Conservation (phyloP, 2,888 invertebrate species). For the Drosophila mulleri region DNA sequence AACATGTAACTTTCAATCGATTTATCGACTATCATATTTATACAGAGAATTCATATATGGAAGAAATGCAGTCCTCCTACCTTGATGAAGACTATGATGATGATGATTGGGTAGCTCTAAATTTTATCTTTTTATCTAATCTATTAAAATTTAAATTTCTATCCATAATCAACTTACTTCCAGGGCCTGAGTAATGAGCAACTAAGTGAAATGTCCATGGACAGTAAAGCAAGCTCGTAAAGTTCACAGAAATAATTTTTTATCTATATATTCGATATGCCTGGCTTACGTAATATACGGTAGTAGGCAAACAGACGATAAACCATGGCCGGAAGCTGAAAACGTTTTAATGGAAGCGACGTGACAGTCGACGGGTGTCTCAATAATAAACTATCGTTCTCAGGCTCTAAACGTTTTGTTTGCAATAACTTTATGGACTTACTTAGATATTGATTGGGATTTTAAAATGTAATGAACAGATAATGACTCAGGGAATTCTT, state of each 20-base stretch:
- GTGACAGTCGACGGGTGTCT: constrained; percentile 43
- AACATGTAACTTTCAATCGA: constrained; percentile 49
- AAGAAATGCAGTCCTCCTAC: not conserved
- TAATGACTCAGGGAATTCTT: no score
- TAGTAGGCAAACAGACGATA: constrained; percentile 14
- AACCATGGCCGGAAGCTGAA: constrained; percentile 47
- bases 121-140: not conserved
- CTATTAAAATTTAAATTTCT: not conserved
- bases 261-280: not conserved
- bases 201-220: not conserved
- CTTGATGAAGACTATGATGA: not conserved
- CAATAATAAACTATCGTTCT: constrained; percentile 3
- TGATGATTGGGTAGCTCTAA: constrained; percentile 27
- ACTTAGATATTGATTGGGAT: not conserved
- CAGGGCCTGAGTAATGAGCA: constrained; percentile 2
- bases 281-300: constrained; percentile 33
- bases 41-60: constrained; percentile 20
- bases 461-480: not conserved
- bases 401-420: not conserved
- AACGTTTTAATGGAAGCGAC: constrained; percentile 30
- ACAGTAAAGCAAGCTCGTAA: not conserved
- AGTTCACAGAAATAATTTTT: not conserved
- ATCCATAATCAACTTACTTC: not conserved
- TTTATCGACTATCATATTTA: constrained; percentile 41
- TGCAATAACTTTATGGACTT: not conserved